Evolutionary conservation across 1,140 invertebrate genomes (phyloP), one percentile per base, ranked within the genome.

Genomic region (Sarcophaga bullata): DNA sequence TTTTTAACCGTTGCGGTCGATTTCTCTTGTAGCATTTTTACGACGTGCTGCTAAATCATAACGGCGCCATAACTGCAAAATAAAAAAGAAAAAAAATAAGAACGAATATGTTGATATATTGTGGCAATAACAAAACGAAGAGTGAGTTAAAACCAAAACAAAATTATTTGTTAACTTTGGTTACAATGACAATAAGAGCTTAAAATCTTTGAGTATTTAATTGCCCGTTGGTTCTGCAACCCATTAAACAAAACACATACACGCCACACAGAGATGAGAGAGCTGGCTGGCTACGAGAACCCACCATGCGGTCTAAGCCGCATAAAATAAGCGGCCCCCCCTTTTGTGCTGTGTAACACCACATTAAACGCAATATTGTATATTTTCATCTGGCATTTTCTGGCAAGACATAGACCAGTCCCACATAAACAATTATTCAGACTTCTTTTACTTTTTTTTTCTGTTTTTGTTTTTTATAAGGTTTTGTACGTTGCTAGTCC

Each of bases 1-100:
- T 90, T 98, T 98, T 11, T n/a, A n/a, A 99, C 91, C 6, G 97
- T 98, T 89, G 95, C 97, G 19, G 97, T 98, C 47, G 97, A 98
- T 91, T n/a, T 99, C 98, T 73, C 97, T 91, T 9, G 98, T 98
- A 15, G 97, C 98, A 91, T 99, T 99, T 92, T 98, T 98, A 85
- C 97, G 92, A 86, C 97, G 92, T 19, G 96, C 95, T 37, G 96
- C 96, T 88, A 97, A 92, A 90, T 98, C 95, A 92, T 98, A 98
- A 75, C 96, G 68, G 96, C 95, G 81, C 96, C 95, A 87, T 97
- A 98, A 86, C 96, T 97, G 93, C 85, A 91, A 92, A n/a, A 91
- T n/a, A 48, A 62, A 58, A 54, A 50, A 54, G 17, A 78, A 49
- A 72, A 68, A 48, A 68, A 75, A 82, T n/a, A 54, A 10, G n/a